Evolutionary conservation across 1,140 invertebrate genomes (phyloP).

Genomic region (Cydia amplana): DNA sequence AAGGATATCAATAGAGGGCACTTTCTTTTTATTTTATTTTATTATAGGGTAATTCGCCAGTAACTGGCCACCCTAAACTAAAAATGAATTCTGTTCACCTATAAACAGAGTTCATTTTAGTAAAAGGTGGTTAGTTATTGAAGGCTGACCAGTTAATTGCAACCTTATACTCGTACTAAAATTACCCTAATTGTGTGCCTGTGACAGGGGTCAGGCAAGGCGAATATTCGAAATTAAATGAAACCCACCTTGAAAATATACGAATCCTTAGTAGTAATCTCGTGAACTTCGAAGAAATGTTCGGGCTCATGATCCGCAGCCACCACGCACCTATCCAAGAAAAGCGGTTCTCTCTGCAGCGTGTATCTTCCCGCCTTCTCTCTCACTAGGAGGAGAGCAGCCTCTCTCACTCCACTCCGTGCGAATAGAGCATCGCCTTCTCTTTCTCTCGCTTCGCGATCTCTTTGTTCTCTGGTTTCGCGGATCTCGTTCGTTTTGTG

Average conservation of each 20-base stretch:
- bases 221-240: neutral
- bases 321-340: constrained; percentile 93
- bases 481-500: constrained; percentile 76
- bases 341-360: constrained; percentile 92
- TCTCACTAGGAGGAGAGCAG: constrained; percentile 91
- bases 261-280: constrained; percentile 94
- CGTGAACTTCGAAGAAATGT: constrained; percentile 97
- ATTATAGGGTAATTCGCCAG: no score
- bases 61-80: no score
- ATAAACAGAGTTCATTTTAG: no score
- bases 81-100: no score
- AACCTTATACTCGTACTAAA: no score
- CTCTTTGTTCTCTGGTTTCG: constrained; percentile 68
- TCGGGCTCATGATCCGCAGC: constrained; percentile 92
- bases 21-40: no score
- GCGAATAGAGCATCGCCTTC: constrained; percentile 78
- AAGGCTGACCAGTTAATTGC: no score
- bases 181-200: no score
- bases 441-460: constrained; percentile 66
- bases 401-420: constrained; percentile 89
- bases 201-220: no score
- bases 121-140: no score
- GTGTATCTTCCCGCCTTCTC: constrained; percentile 94
- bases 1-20: no score
- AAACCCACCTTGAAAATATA: constrained; percentile 93